phyloP scores from a whole-genome alignment of 2,113 vertebrate species.

The Coptodon bakossiorum region DNA sequence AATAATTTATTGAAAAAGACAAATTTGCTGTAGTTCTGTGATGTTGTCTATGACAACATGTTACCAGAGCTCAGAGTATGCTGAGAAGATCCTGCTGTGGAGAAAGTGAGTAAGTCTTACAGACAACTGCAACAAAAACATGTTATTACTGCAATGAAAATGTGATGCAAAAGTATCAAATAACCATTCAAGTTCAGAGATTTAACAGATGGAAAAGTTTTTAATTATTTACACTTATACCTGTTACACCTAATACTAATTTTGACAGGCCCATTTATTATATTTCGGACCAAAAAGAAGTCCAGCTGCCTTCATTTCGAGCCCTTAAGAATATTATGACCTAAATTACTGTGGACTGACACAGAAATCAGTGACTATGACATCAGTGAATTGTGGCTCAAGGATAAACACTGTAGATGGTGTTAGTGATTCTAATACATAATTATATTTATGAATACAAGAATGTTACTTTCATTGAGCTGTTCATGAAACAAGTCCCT shows the following conservation, averaged over 20 bases:
- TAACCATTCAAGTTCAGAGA: not conserved
- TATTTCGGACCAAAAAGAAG: not conserved
- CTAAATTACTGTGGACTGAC: not conserved
- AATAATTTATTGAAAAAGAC: not conserved
- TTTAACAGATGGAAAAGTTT: not conserved
- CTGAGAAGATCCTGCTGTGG: not conserved
- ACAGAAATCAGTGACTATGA: not conserved
- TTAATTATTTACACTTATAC: not conserved
- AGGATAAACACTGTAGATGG: not conserved
- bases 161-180: not conserved
- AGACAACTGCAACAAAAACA: not conserved
- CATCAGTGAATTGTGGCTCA: not conserved
- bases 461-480: not conserved
- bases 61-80: not conserved
- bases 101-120: not conserved
- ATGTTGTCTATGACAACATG: not conserved
- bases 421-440: not conserved
- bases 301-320: not conserved
- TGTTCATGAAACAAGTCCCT: not conserved
- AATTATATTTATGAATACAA: not conserved
- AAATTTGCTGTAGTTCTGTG: not conserved
- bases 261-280: not conserved
- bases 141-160: not conserved
- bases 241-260: not conserved
- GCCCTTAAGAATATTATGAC: not conserved